Evolutionary conservation across 2,888 invertebrate species (phyloP).

Genomic region (Schizaphis graminum): DNA sequence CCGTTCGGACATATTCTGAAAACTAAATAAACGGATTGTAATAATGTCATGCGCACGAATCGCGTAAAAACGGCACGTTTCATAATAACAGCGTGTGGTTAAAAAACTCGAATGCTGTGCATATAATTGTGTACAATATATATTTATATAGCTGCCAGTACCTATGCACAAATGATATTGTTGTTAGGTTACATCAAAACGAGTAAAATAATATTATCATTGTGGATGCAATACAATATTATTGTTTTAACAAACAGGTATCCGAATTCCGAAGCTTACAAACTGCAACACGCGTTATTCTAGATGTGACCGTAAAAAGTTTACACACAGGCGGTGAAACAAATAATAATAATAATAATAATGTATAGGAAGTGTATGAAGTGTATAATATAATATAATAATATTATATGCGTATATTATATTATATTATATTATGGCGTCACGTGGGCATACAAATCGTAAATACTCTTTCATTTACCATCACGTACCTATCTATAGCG

Average conservation of each 20-base stretch:
- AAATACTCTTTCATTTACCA: neutral
- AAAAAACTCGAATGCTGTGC: neutral
- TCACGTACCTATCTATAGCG: neutral
- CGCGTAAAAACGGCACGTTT: neutral
- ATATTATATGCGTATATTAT: neutral
- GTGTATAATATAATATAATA: neutral
- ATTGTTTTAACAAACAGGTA: slow-evolving; percentile 6
- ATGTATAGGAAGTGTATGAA: neutral
- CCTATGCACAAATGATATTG: neutral
- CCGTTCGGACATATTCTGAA: neutral
- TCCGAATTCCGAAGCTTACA: neutral
- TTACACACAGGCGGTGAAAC: neutral
- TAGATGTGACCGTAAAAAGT: neutral
- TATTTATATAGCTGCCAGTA: neutral
- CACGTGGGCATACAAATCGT: neutral
- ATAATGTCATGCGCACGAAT: neutral
- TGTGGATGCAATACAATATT: neutral
- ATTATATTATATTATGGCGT: neutral
- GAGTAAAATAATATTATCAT: slow-evolving; percentile 12
- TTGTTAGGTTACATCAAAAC: neutral
- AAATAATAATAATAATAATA: neutral
- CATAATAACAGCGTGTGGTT: neutral
- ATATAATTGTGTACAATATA: neutral
- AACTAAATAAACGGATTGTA: neutral
- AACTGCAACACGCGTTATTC: neutral